These are phyloP conservation scores for honey bee (Apis mellifera) DNA, from an alignment of 1,140 invertebrate species.

Conservation along the genomic window DNA sequence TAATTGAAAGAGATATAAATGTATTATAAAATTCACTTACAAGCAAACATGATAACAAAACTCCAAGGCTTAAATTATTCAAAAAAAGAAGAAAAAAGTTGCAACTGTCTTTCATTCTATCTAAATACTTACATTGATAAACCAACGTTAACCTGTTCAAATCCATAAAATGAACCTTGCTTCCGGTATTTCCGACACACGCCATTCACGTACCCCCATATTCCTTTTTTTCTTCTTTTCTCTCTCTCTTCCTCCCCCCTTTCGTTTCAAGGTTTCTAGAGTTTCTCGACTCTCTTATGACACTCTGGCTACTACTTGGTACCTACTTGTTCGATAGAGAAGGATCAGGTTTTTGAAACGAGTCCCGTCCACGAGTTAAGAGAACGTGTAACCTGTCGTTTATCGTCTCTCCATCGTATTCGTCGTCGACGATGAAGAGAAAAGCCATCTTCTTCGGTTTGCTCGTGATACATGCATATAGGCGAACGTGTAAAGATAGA, in stretches of 20 bases:
- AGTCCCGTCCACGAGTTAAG: slow-evolving; percentile 32
- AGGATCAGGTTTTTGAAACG: slow-evolving; percentile 63
- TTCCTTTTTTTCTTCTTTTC: neutral
- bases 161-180: neutral
- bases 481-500: neutral
- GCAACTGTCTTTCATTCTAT: too few species aligned
- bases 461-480: neutral
- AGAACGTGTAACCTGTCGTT: slow-evolving; percentile 39
- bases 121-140: neutral
- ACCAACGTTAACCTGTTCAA: neutral
- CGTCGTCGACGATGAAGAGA: slow-evolving; percentile 8
- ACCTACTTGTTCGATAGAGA: slow-evolving; percentile 35
- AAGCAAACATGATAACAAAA: too few species aligned
- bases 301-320: neutral
- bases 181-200: neutral
- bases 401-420: slow-evolving; percentile 24
- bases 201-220: too few species aligned
- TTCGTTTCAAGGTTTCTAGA: slow-evolving; percentile 46
- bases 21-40: too few species aligned
- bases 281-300: slow-evolving; percentile 57
- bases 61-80: too few species aligned
- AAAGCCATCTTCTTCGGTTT: neutral
- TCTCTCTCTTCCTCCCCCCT: neutral
- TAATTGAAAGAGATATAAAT: too few species aligned
- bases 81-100: too few species aligned